A percentile compares a stretch with the other conserved stretches of the same genome.
Evolutionary conservation across 2,888 invertebrate genomes (phyloP).

Genomic region (Nematopogon swammerdamellus): DNA sequence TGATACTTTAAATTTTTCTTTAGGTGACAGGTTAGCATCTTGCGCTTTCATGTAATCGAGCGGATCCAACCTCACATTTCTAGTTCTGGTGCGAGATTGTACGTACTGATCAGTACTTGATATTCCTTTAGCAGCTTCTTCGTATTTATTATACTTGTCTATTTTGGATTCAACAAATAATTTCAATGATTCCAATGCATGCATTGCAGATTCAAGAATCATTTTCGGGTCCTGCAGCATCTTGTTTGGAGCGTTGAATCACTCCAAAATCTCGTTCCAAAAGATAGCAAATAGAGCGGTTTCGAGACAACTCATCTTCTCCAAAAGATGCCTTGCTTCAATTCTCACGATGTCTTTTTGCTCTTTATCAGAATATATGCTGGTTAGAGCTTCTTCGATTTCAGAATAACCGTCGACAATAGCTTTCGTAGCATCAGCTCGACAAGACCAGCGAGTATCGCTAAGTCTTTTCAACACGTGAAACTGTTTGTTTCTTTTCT

Average conservation of each 20-base stretch:
- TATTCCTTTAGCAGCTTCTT: conserved; percentile 12
- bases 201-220: conserved; percentile 13
- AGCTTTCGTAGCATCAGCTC: conserved; percentile 14
- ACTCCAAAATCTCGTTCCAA: conserved; percentile 14
- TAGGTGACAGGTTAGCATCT: conserved; percentile 4
- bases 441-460: conserved; percentile 12
- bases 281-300: conserved; percentile 4
- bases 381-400: conserved; percentile 8
- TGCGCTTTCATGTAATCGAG: conserved; percentile 12
- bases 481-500: conserved; percentile 6
- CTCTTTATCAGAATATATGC: conserved; percentile 10
- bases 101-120: conserved; percentile 5
- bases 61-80: conserved; percentile 12
- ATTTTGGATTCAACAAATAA: conserved; percentile 13
- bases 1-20: conserved; percentile 11
- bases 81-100: conserved; percentile 10
- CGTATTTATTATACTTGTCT: conserved; percentile 10
- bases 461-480: conserved; percentile 9
- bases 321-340: conserved; percentile 11
- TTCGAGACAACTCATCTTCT: conserved; percentile 13
- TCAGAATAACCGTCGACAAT: conserved; percentile 11
- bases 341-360: conserved; percentile 7
- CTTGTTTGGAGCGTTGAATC: conserved; percentile 13
- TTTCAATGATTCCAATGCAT: conserved; percentile 13
- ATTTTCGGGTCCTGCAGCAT: conserved; percentile 12